A percentile compares a stretch with the other conserved stretches of the same genome.
Evolutionary conservation across 2,888 invertebrate genomes (phyloP).

Genomic region (Agriopis marginaria): DNA sequence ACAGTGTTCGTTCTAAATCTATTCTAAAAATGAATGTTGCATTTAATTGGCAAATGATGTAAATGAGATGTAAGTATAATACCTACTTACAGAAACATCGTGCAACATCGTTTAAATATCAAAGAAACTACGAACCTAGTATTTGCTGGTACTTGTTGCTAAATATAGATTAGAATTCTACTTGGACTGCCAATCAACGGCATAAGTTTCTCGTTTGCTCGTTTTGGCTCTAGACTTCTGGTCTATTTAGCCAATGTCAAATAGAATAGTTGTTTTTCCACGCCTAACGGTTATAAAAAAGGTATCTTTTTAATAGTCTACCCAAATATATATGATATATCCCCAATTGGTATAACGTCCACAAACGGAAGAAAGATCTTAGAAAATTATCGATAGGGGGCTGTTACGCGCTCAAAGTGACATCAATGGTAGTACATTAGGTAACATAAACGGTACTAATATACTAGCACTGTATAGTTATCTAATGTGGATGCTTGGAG

Average conservation of each 20-base stretch:
- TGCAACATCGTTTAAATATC: slow-evolving; percentile 1
- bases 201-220: too few relatives aligned
- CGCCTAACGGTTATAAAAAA: neutral
- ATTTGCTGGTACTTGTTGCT: neutral
- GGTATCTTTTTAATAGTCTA: neutral
- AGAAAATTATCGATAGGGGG: slow-evolving; percentile 14
- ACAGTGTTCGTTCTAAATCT: slow-evolving; percentile 25
- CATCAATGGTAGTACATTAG: slow-evolving; percentile 16
- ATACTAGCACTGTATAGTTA: neutral
- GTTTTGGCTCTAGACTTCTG: too few relatives aligned
- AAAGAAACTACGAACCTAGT: neutral
- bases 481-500: neutral
- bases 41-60: slow-evolving; percentile 23
- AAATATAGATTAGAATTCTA: too few relatives aligned
- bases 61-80: slow-evolving; percentile 12
- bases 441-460: neutral
- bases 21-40: slow-evolving; percentile 32
- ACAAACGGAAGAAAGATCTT: neutral
- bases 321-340: neutral
- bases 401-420: slow-evolving; percentile 28
- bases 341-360: neutral
- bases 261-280: neutral
- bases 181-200: too few relatives aligned
- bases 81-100: slow-evolving; percentile 3
- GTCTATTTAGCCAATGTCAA: too few relatives aligned